These are phyloP conservation scores for Synergus umbraculus DNA, from an alignment of 2,888 invertebrate species.

Conservation along the genomic window DNA sequence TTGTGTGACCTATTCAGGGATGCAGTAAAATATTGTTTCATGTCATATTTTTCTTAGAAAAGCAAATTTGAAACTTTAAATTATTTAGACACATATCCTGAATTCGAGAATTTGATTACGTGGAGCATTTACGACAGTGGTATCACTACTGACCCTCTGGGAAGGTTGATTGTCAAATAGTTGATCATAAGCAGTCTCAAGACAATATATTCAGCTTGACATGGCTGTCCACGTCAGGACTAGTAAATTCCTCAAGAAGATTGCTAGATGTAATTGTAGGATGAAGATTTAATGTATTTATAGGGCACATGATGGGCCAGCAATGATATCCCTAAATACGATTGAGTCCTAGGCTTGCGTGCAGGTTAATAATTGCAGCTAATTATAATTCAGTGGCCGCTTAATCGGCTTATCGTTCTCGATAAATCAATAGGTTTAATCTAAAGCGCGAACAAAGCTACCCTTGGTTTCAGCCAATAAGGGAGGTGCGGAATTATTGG, in stretches of 20 bases:
- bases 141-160: neutral
- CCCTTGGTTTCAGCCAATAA: constrained; percentile 43
- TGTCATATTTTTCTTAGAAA: too few relatives aligned
- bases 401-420: constrained; percentile 66
- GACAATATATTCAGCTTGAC: neutral
- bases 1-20: too few relatives aligned
- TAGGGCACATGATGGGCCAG: neutral
- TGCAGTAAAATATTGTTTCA: too few relatives aligned
- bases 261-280: neutral
- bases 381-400: constrained; percentile 65
- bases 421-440: constrained; percentile 68
- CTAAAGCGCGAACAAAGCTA: constrained; percentile 55
- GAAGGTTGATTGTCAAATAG: neutral
- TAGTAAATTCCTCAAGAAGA: neutral
- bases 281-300: neutral
- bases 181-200: neutral
- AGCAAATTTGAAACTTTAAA: too few relatives aligned
- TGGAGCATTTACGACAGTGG: neutral
- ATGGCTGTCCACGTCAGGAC: neutral
- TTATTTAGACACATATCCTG: too few relatives aligned
- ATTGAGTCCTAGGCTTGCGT: constrained; percentile 51
- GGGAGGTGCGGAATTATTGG: constrained; percentile 7
- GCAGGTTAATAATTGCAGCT: constrained; percentile 60
- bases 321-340: constrained; percentile 8
- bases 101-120: neutral